Conservation (phyloP, 2,797 vertebrate genomes). For the Simalia tracyae region DNA sequence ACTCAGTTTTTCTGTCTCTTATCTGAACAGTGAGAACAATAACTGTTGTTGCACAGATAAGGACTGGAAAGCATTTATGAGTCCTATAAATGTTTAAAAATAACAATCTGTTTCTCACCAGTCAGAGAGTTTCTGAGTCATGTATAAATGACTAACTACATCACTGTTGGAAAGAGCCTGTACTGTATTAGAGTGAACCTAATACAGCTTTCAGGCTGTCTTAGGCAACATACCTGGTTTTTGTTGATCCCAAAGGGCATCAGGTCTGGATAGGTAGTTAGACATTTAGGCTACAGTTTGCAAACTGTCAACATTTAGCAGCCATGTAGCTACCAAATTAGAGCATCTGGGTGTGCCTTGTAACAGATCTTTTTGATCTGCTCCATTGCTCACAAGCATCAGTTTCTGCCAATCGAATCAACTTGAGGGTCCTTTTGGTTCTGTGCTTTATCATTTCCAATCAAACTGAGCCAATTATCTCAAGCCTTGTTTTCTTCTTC, state of each 20-base stretch:
- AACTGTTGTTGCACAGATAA: slow-evolving; percentile 23
- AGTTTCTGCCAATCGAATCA: background rate
- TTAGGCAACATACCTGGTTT: background rate
- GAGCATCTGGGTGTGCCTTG: background rate
- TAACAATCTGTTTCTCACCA: slow-evolving; percentile 25
- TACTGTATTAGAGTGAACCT: background rate
- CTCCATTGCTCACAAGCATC: background rate
- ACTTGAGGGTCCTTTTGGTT: background rate
- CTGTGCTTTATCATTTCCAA: background rate
- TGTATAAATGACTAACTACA: background rate
- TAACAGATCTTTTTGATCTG: background rate
- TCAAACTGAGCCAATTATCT: slow-evolving; percentile 8
- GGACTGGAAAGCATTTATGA: slow-evolving; percentile 17
- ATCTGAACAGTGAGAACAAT: slow-evolving; percentile 25
- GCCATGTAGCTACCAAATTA: background rate
- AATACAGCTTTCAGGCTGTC: background rate
- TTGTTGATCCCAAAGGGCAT: background rate
- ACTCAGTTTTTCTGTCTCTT: slow-evolving; percentile 17
- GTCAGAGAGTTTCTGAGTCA: slow-evolving; percentile 5
- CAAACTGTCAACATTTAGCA: background rate
- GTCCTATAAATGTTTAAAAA: slow-evolving; percentile 22
- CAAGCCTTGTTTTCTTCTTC: background rate
- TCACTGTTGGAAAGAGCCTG: background rate
- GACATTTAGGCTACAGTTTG: background rate
- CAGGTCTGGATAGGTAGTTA: background rate